A percentile compares a stretch with the other conserved stretches of the same genome.
These are phyloP conservation scores for Umimayanthus kanabou DNA, from an alignment of 92 coral and sea anemone species.

Conservation along the genomic window DNA sequence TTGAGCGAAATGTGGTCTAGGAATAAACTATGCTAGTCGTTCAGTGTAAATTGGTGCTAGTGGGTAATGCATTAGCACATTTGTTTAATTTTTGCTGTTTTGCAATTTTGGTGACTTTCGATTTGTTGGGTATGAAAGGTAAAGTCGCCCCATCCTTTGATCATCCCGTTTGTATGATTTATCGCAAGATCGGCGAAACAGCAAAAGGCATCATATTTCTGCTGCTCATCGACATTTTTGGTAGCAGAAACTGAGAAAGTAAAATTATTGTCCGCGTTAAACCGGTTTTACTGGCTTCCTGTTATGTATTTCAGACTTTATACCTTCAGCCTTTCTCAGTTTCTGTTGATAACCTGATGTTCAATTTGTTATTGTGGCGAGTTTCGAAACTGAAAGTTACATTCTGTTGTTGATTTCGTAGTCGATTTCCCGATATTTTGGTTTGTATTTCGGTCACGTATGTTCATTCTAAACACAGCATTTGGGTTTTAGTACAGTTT, in stretches of 20 bases:
- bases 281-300: slow-evolving; percentile 45
- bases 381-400: slow-evolving; percentile 31
- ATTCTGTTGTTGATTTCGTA: slow-evolving; percentile 18
- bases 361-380: slow-evolving; percentile 3
- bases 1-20: slow-evolving; percentile 26
- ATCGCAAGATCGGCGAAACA: slow-evolving; percentile 13
- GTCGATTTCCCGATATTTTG: not conserved
- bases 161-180: not conserved
- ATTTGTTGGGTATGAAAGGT: not conserved
- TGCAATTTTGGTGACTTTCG: slow-evolving; percentile 7
- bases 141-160: not conserved
- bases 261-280: slow-evolving; percentile 23
- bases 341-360: not conserved
- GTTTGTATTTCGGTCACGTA: not conserved
- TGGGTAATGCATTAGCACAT: slow-evolving; percentile 25
- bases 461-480: not conserved
- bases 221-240: slow-evolving; percentile 18
- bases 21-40: not conserved
- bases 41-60: slow-evolving; percentile 22
- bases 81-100: slow-evolving; percentile 37
- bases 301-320: slow-evolving; percentile 21
- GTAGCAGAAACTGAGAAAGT: slow-evolving; percentile 8
- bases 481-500: not conserved
- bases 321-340: slow-evolving; percentile 3
- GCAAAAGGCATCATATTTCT: slow-evolving; percentile 13